phyloP scores from a whole-genome alignment of 2,888 invertebrate genomes.

The Orthosia gracilis region DNA sequence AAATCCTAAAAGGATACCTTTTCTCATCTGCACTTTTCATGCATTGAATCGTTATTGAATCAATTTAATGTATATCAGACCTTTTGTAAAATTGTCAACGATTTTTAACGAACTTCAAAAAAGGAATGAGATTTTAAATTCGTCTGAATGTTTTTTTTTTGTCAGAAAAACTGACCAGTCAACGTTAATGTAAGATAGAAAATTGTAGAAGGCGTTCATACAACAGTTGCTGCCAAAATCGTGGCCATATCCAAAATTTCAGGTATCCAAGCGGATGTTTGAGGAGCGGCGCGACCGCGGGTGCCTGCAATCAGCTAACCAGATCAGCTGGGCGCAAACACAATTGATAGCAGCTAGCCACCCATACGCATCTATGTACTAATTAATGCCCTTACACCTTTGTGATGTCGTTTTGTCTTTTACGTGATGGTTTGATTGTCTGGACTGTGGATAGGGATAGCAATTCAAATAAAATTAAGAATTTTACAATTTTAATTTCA shows the following conservation, averaged over 20 bases:
- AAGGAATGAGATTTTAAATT: too few relatives aligned
- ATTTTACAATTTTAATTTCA: not conserved
- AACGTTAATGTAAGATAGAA: not conserved
- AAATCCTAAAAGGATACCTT: too few relatives aligned
- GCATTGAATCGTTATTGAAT: not conserved
- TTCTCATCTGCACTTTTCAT: too few relatives aligned
- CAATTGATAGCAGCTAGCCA: slow-evolving; percentile 80
- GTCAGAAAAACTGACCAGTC: too few relatives aligned
- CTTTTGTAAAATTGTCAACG: not conserved
- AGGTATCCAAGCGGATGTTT: slow-evolving; percentile 74
- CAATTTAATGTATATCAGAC: not conserved
- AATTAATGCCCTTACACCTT: slow-evolving; percentile 63
- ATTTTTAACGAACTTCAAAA: too few relatives aligned
- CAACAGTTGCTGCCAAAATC: too few relatives aligned
- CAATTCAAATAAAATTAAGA: not conserved
- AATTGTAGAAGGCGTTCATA: not conserved
- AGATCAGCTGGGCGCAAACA: slow-evolving; percentile 86
- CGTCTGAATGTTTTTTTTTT: too few relatives aligned
- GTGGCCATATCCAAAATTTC: slow-evolving; percentile 45
- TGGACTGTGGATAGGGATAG: not conserved
- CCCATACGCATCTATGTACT: slow-evolving; percentile 61
- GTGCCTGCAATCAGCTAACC: slow-evolving; percentile 88
- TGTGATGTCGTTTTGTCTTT: slow-evolving; percentile 40
- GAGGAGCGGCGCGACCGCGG: slow-evolving; percentile 83
- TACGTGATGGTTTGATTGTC: slow-evolving; percentile 5